phyloP scores from a whole-genome alignment of 1,140 invertebrate species.

The Sycophila sp. region DNA sequence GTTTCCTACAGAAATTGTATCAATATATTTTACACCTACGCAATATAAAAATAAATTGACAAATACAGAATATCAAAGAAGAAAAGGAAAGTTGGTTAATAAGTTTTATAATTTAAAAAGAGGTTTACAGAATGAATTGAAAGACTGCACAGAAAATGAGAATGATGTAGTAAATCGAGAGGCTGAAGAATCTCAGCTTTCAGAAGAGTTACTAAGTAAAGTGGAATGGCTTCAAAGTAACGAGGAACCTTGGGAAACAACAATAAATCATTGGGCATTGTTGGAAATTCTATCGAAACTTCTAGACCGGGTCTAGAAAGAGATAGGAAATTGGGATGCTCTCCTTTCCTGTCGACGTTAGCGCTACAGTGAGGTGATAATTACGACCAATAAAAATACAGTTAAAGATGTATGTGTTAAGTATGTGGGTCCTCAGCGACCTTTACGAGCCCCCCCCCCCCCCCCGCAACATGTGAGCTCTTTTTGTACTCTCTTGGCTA shows the following conservation, averaged over 20 bases:
- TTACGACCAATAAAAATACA: too few relatives aligned
- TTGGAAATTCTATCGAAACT: too few relatives aligned
- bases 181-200: background rate
- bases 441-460: too few relatives aligned
- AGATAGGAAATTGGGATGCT: too few relatives aligned
- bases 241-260: slow-evolving; percentile 31
- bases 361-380: too few relatives aligned
- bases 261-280: slow-evolving; percentile 23
- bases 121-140: background rate
- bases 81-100: background rate
- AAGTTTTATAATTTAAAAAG: background rate
- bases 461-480: too few relatives aligned
- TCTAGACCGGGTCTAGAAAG: too few relatives aligned
- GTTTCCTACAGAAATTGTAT: slow-evolving; percentile 5
- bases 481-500: too few relatives aligned
- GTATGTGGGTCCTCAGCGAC: too few relatives aligned
- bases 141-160: background rate
- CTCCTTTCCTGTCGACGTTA: too few relatives aligned
- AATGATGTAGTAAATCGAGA: background rate
- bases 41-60: background rate
- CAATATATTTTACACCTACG: slow-evolving; percentile 7
- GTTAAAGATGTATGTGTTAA: too few relatives aligned
- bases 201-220: slow-evolving; percentile 18
- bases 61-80: background rate
- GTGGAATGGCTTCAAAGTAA: slow-evolving; percentile 34